A percentile compares a stretch with the other conserved stretches of the same genome.
phyloP scores from a whole-genome alignment of 2,113 vertebrate species.

The Thamnophis sirtalis region DNA sequence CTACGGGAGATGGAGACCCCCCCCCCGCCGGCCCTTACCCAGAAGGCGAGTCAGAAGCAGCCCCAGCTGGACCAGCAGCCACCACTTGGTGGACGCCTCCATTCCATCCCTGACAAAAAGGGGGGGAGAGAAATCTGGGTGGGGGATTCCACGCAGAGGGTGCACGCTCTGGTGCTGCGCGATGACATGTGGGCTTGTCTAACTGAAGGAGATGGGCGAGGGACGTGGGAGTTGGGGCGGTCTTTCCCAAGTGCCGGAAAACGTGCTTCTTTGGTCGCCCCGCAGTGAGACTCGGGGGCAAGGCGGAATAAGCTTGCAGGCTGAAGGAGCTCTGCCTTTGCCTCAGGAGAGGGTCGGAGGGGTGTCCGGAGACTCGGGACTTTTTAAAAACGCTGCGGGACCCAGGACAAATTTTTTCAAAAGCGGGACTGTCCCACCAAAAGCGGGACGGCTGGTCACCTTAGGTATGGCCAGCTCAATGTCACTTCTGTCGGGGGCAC shows the following conservation, averaged over 20 bases:
- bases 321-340: background rate
- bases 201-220: background rate
- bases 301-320: background rate
- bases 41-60: slow-evolving; percentile 56
- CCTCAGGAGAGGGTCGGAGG: background rate
- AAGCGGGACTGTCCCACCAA: no score
- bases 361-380: no score
- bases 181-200: background rate
- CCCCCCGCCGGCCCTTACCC: slow-evolving; percentile 61
- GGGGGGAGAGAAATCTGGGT: no score
- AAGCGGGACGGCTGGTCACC: no score
- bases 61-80: slow-evolving; percentile 51
- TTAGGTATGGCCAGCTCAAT: no score
- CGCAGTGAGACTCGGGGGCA: background rate
- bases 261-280: slow-evolving; percentile 35
- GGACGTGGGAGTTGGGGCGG: background rate
- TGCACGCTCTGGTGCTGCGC: background rate
- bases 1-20: background rate
- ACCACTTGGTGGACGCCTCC: slow-evolving; percentile 3
- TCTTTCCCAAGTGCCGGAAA: slow-evolving; percentile 54
- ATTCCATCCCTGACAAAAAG: background rate
- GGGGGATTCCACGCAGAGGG: background rate
- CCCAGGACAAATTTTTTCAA: no score
- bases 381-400: no score
- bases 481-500: no score